phyloP scores from a whole-genome alignment of 2,888 invertebrate species.

The Notodonta dromedarius region DNA sequence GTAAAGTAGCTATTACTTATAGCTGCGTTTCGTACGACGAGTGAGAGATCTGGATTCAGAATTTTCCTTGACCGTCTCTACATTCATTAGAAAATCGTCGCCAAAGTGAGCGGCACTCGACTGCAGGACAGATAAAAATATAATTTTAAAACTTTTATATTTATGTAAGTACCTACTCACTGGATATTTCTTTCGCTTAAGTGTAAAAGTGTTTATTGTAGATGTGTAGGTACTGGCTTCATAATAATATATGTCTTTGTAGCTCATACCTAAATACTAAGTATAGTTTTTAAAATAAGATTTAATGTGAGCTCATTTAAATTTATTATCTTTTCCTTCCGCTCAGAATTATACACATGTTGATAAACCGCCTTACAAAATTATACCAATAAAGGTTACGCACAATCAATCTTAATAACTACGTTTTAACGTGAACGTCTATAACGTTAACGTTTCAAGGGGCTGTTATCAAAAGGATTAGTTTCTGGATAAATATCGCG shows the following conservation, averaged over 20 bases:
- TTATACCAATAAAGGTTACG: background rate
- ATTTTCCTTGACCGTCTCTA: background rate
- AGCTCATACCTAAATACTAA: no score
- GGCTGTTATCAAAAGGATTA: slow-evolving; percentile 36
- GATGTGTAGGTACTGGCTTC: no score
- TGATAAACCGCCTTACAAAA: no score
- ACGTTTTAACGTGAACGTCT: background rate
- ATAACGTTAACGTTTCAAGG: background rate
- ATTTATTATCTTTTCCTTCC: no score
- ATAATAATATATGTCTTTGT: no score
- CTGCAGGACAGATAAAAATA: slow-evolving; percentile 13
- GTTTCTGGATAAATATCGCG: slow-evolving; percentile 37
- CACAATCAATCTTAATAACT: background rate
- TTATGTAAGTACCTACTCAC: slow-evolving; percentile 24
- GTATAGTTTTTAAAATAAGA: no score
- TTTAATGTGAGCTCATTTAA: no score
- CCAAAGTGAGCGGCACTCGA: slow-evolving; percentile 26
- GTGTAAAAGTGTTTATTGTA: slow-evolving; percentile 3
- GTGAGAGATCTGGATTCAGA: no score
- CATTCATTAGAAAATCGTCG: slow-evolving; percentile 10
- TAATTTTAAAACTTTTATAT: slow-evolving; percentile 28
- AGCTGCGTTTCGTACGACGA: no score
- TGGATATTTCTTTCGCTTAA: no score
- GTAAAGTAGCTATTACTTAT: no score
- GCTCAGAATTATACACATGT: background rate